Conservation (phyloP, 2,113 vertebrate species). For the Gyps fulvus region DNA sequence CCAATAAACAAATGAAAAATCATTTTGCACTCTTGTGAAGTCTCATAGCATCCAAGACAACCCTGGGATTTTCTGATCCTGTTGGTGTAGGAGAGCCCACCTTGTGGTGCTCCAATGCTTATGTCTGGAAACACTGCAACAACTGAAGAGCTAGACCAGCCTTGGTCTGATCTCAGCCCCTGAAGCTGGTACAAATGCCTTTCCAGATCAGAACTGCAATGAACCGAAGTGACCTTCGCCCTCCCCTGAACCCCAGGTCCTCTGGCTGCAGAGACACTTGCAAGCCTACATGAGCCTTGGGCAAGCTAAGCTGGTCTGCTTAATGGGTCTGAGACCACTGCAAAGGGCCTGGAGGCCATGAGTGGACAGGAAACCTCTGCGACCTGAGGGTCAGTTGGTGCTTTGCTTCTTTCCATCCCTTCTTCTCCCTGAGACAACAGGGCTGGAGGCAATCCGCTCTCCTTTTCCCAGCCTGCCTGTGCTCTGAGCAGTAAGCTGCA, state of each 20-base stretch:
- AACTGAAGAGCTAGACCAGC: not conserved
- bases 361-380: not conserved
- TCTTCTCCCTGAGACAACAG: too few relatives aligned
- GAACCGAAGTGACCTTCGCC: not conserved
- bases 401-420: not conserved
- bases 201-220: not conserved
- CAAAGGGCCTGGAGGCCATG: not conserved
- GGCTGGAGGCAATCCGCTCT: not conserved
- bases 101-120: not conserved
- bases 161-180: not conserved
- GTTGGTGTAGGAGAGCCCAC: not conserved
- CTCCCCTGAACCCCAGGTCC: not conserved
- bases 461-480: not conserved
- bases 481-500: constrained; percentile 17
- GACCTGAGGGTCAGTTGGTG: not conserved
- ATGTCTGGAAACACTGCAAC: not conserved
- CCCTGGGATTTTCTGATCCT: not conserved
- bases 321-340: not conserved
- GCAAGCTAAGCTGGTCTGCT: not conserved
- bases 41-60: not conserved
- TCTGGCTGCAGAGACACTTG: not conserved
- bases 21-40: not conserved
- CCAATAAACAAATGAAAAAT: not conserved
- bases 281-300: not conserved
- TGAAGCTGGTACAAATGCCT: not conserved